These are phyloP conservation scores for Polydrusus cervinus DNA, from an alignment of 2,888 invertebrate genomes.

Conservation along the genomic window DNA sequence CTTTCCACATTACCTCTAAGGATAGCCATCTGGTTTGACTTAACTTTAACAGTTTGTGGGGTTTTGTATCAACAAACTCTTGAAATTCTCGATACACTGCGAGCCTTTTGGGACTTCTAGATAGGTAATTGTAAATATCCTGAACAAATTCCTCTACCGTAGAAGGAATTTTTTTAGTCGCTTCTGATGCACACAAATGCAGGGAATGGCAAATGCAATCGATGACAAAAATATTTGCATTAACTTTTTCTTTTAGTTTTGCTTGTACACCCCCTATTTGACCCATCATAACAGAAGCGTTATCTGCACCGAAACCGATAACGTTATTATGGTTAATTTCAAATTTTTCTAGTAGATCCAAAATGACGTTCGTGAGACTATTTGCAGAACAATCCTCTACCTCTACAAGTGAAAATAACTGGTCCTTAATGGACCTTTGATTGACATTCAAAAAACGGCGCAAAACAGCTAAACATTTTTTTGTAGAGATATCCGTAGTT, in stretches of 20 bases:
- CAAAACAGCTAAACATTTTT: constrained; percentile 44
- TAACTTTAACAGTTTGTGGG: constrained; percentile 9
- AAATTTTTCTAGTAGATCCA: constrained; percentile 19
- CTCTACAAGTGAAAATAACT: constrained; percentile 30
- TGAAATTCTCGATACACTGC: neutral
- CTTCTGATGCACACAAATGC: constrained; percentile 28
- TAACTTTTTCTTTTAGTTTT: constrained; percentile 27
- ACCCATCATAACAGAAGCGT: constrained; percentile 35
- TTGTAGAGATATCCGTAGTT: constrained; percentile 33
- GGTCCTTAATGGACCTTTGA: constrained; percentile 18
- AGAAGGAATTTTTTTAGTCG: constrained; percentile 16
- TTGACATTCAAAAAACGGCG: constrained; percentile 39
- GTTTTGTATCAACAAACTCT: neutral
- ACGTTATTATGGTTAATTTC: constrained; percentile 14
- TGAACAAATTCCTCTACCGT: constrained; percentile 23
- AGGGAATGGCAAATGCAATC: constrained; percentile 39
- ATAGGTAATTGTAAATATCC: constrained; percentile 21
- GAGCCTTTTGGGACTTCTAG: constrained; percentile 22
- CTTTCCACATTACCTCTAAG: constrained; percentile 5
- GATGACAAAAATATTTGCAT: constrained; percentile 42
- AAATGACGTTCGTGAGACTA: constrained; percentile 33
- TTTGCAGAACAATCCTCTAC: constrained; percentile 39
- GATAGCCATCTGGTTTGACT: constrained; percentile 26
- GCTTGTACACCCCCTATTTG: constrained; percentile 34
- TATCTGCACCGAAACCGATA: constrained; percentile 48